Conservation (phyloP, 2,113 vertebrate species). For the Rhinolophus ferrumequinum region DNA sequence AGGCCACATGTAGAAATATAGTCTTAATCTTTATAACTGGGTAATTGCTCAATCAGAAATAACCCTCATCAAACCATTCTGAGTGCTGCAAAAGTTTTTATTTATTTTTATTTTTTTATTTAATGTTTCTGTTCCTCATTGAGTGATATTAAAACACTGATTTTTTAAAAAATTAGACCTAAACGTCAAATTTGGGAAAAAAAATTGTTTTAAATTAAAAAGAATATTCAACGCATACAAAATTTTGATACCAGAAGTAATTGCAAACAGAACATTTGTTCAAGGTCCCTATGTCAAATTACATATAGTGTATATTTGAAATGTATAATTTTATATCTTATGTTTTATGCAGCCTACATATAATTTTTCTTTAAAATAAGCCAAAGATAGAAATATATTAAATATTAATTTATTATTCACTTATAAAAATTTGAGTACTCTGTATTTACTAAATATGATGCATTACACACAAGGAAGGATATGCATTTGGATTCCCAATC, state of each 20-base stretch:
- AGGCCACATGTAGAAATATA: neutral
- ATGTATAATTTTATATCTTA: neutral
- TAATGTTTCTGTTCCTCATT: conserved; percentile 72
- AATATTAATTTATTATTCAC: neutral
- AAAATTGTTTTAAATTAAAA: conserved; percentile 26
- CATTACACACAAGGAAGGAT: neutral
- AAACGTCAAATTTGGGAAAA: conserved; percentile 63
- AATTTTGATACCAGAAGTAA: neutral
- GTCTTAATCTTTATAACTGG: conserved; percentile 62
- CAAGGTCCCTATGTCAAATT: neutral
- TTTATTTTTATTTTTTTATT: conserved; percentile 51
- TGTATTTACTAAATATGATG: neutral
- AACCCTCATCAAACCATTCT: conserved; percentile 67
- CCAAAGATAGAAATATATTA: neutral
- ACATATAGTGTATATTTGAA: neutral
- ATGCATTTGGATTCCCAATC: neutral
- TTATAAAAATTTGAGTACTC: neutral
- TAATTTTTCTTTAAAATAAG: neutral
- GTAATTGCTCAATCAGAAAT: conserved; percentile 69
- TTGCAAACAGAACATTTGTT: neutral
- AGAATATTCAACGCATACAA: neutral
- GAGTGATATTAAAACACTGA: conserved; percentile 53
- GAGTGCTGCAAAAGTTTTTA: conserved; percentile 71
- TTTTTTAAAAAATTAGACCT: conserved; percentile 68
- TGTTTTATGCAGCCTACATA: neutral